Evolutionary conservation across 2,888 invertebrate genomes (phyloP), one percentile per base, ranked within the genome.

Genomic region (Nyleta sp.): DNA sequence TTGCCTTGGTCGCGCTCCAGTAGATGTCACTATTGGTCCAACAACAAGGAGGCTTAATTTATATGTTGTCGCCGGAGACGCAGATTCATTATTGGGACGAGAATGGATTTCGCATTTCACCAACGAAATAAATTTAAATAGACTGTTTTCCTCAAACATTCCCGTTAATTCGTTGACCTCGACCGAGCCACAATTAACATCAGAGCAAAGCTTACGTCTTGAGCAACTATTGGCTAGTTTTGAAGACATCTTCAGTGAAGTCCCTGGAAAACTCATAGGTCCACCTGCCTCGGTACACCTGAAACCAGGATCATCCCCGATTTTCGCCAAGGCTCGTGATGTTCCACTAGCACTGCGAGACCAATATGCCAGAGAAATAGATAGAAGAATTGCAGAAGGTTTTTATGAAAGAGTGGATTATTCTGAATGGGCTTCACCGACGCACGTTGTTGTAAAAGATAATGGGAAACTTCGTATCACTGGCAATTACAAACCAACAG

Each of bases 361-460:
- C 13, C 11, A 31, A 13, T 50, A 50, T 28, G 13, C 24, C 2
- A 50, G 28, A 13, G 48, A 33, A 52, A 52, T 52, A 18, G 52
- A 52, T 18, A 17, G 10, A 18, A 52, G 33, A 35, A 17, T 52
- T 3, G 18, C 18, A 0, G 22, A 35, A 2, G 68, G 57, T 1
- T 48, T 46, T 18, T 68, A 24, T 28, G n/a, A 48, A 28, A 46
- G 46, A 15, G 48, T 68, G 1, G 68, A 57, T 8, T 38, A 46
- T 24, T 68, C 70, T 1, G 60, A 59, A 52, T 70, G 70, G 70
- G 70, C 60, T 11, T 70, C 70, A 18, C 18, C 60, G 10, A 70
- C 68, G 11, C 59, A 70, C 38, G 10, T 55, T 8, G 55, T 60
- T 10, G 20, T 40, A 7, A 52, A 62, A 17, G 53, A 62, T 38